Evolutionary conservation across 1,140 invertebrate species (phyloP), one percentile per base, ranked within the genome.

Genomic region (Cataglyphis hispanica): DNA sequence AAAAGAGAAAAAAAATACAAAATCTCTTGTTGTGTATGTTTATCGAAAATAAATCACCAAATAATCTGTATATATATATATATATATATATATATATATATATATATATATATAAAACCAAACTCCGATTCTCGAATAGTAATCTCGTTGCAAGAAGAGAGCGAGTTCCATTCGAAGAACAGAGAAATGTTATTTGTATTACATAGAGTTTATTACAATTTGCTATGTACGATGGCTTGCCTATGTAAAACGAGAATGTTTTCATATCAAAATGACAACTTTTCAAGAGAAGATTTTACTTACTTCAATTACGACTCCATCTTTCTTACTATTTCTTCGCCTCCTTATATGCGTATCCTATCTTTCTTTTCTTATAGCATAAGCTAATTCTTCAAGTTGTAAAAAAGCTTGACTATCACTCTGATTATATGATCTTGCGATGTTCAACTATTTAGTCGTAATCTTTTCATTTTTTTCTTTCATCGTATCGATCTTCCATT

Each of bases 21-120:
- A 89, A 91, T 93, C 91, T 93, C 91, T 94, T 93, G 92, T 94
- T 94, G 93, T 94, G 93, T 93, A 92, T 93, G 92, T 94, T 94
- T 94, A 93, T 92, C 92, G 53, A 94, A 93, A 92, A 93, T 93
- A 94, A 94, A 89, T 90, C 88, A 91, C 46, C 90, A 70, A 76
- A 86, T 37, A 77, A 81, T 89, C 85, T 89, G 89, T 60, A 83
- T 60, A 80, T 80, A 13, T 25, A 67, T 16, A 16, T 67, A 13
- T 50, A 50, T 50, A 3, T 50, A 16, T 50, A 16, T 50, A 19
- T 19, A 4, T 50, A 50, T 50, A 16, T 50, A 50, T 46, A 16
- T 16, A 46, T 43, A 43, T 43, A 46, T 46, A 46, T 16, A 16
- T 3, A 46, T 78, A 56, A 8, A 31, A 22, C 76, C 67, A 31